Evolutionary conservation across 2,888 invertebrate species (phyloP), one percentile per base, ranked within the genome.

Genomic region (Bursaphelenchus okinawaensis): DNA sequence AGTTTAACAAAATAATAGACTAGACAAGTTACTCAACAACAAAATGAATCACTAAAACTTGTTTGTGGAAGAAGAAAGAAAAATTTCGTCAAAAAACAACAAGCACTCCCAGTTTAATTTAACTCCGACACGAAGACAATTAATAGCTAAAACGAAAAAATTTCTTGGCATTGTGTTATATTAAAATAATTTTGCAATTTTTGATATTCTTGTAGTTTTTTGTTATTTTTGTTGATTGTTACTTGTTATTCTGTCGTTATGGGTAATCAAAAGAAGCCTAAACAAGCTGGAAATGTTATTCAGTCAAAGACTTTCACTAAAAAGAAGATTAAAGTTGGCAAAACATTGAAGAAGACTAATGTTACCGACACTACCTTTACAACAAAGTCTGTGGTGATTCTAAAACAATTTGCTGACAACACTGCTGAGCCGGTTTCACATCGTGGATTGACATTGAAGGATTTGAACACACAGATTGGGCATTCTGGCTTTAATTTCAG

Each of bases 301-400:
- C 16, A 23, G 4, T 51, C 60, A 50, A 59, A 59, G 60, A 59
- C 63, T n/a, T 67, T 67, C 22, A 8, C 19, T 7, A 67, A 67
- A 62, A 66, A 52, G 52, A 67, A 67, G 28, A 52, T 55, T n/a
- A 70, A 70, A 52, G 67, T 67, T n/a, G 67, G 67, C 26, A 68
- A 67, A 31, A 28, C 24, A 22, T 52, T 67, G 22, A 67, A 67
- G 55, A 67, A 67, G 63, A 67, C 67, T 8, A 67, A 67, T 52
- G 65, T 70, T 12, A 67, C 67, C n/a, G 52, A 65, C 52, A 69
- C 67, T 9, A 26, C 28, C 7, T 66, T 66, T 63, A 59, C 23
- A 19, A 20, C 60, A 22, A 67, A 66, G 7, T 16, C 28, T n/a
- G 63, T 63, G 19, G 61, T 50, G 22, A 19, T 63, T 9, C 50